Evolutionary conservation across 2,113 vertebrate genomes (phyloP).

Genomic region (Corythoichthys haematopterus): DNA sequence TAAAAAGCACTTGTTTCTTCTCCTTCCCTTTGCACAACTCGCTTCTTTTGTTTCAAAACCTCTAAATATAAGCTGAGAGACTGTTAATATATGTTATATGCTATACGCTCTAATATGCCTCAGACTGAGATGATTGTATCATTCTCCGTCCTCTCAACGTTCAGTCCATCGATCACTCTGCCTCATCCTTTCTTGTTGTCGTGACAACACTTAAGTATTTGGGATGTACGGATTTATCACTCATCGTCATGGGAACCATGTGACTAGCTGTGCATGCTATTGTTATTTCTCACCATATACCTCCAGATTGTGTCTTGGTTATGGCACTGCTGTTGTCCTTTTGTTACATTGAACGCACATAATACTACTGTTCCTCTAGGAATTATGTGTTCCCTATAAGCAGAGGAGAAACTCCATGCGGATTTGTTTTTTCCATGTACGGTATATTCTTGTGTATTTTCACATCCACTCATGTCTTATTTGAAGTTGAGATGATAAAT

Average conservation of each 20-base stretch:
- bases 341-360: constrained; percentile 42
- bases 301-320: constrained; percentile 48
- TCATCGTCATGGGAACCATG: constrained; percentile 17
- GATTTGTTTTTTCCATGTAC: constrained; percentile 21
- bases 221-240: constrained; percentile 12
- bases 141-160: constrained; percentile 24
- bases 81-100: constrained; percentile 36
- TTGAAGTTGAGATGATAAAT: constrained; percentile 6
- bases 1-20: constrained; percentile 23
- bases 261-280: constrained; percentile 52
- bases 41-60: constrained; percentile 30
- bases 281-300: constrained; percentile 56
- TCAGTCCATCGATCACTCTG: constrained; percentile 10
- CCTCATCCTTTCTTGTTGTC: constrained; percentile 9
- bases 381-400: constrained; percentile 11
- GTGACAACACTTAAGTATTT: constrained; percentile 18
- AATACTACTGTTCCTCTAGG: neutral
- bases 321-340: constrained; percentile 27
- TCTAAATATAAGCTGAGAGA: constrained; percentile 47
- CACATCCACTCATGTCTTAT: constrained; percentile 10
- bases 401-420: constrained; percentile 9
- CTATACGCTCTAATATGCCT: constrained; percentile 20
- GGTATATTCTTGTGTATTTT: constrained; percentile 24
- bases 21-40: constrained; percentile 42
- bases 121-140: constrained; percentile 12